Base-by-base conservation (phyloP, 92 coral and sea anemone genomes). In the Phymanthus crucifer region DNA sequence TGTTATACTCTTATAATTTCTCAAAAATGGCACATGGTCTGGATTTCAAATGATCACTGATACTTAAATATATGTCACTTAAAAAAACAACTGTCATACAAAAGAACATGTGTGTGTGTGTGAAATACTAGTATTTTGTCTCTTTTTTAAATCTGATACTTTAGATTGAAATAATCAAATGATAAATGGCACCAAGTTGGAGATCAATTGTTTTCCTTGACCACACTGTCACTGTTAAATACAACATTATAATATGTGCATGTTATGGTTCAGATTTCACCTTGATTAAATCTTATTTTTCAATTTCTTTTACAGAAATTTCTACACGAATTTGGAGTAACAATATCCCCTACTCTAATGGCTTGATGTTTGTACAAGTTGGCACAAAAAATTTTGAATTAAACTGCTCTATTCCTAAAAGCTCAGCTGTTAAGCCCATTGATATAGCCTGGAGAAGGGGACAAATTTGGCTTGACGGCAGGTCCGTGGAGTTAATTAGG, bases 401-500 rank as follows among this genome's bases (percentile, higher is more conserved):
- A 75, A 57, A 75, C 70, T 75, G 80, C 35, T 75, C 80, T 1
- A 13, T 75, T 52, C 17, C 64, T 18, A 48, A 40, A n/a, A 24
- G 24, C 24, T 74, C 68, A n/a, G n/a, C n/a, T 1, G 68, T 17
- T 10, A 34, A n/a, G 40, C 36, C 31, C 52, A 29, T 74, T 11
- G 14, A 12, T 24, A 43, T 43, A 43, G 40, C 7, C 35, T 72
- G 76, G 76, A 71, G 31, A 54, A 61, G 29, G 68, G 61, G 50
- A n/a, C 76, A 43, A 72, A 35, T 27, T 26, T 72, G 52, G 52
- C 46, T 72, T 24, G 36, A 26, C 32, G 32, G 43, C 24, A 48
- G 40, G 19, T 21, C 56, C 23, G 10, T 71, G 33, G 36, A 29
- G 32, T 74, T 57, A 74, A 8, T 48, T 11, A 14, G 4, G 2